These are phyloP conservation scores for Lonchura striata DNA, from an alignment of 2,113 vertebrate species.

Conservation along the genomic window DNA sequence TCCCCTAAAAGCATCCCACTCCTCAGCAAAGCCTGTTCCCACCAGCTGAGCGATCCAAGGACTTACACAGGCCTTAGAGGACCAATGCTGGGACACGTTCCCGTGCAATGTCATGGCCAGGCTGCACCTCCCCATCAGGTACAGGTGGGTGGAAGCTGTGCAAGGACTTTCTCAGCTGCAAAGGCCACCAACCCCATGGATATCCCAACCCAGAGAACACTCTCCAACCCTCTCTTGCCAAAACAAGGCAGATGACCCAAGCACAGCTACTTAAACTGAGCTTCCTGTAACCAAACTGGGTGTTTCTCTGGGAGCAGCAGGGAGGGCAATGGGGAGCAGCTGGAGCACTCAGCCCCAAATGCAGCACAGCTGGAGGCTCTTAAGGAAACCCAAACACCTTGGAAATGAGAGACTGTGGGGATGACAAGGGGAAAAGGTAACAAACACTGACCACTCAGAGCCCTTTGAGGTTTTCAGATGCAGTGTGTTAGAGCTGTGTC, in stretches of 20 bases:
- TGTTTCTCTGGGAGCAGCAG: background rate
- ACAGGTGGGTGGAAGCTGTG: background rate
- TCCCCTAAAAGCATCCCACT: background rate
- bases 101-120: rapidly evolving
- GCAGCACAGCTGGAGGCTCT: background rate
- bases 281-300: background rate
- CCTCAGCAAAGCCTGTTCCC: background rate
- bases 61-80: background rate
- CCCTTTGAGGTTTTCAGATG: background rate
- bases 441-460: background rate
- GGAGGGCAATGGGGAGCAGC: background rate
- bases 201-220: background rate
- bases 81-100: background rate
- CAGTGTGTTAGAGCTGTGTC: background rate
- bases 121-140: too few relatives aligned
- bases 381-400: background rate
- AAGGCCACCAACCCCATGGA: background rate
- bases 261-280: background rate
- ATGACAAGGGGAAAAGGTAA: background rate
- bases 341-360: background rate
- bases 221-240: too few relatives aligned
- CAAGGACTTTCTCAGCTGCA: background rate
- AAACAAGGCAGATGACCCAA: rapidly evolving
- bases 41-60: background rate
- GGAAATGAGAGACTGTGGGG: background rate